phyloP scores from a whole-genome alignment of 2,888 invertebrate species.

The Cancer borealis region DNA sequence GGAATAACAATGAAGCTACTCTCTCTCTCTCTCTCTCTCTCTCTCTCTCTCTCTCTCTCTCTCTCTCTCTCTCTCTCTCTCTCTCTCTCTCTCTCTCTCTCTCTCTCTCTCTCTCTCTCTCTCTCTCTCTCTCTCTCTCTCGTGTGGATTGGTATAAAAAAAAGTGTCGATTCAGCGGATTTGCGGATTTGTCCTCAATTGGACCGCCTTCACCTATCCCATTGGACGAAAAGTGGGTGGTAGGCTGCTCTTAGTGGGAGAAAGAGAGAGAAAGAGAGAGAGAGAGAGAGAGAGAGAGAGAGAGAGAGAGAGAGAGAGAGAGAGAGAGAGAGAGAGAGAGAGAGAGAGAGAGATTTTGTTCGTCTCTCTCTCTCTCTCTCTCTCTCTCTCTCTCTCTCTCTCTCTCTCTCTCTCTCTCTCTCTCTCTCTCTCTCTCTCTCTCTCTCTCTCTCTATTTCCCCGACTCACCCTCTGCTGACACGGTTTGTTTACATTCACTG shows the following conservation, averaged over 20 bases:
- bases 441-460: neutral
- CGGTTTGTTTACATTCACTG: constrained; percentile 29
- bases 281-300: constrained; percentile 20
- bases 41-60: constrained; percentile 20
- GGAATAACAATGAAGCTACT: constrained; percentile 32
- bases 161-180: neutral
- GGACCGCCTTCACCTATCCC: neutral
- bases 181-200: constrained; percentile 6
- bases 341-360: too few species aligned
- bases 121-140: too few species aligned
- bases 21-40: constrained; percentile 39
- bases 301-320: constrained; percentile 19
- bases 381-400: constrained; percentile 32
- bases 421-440: constrained; percentile 23
- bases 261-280: constrained; percentile 20
- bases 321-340: too few species aligned
- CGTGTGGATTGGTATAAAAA: neutral
- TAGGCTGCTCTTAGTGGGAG: neutral
- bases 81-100: constrained; percentile 23
- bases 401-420: constrained; percentile 12
- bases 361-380: neutral
- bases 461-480: neutral
- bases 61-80: constrained; percentile 24
- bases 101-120: neutral
- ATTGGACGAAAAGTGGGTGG: neutral